Conservation (phyloP, 2,888 invertebrate species). For the Lithophane ornitopus region DNA sequence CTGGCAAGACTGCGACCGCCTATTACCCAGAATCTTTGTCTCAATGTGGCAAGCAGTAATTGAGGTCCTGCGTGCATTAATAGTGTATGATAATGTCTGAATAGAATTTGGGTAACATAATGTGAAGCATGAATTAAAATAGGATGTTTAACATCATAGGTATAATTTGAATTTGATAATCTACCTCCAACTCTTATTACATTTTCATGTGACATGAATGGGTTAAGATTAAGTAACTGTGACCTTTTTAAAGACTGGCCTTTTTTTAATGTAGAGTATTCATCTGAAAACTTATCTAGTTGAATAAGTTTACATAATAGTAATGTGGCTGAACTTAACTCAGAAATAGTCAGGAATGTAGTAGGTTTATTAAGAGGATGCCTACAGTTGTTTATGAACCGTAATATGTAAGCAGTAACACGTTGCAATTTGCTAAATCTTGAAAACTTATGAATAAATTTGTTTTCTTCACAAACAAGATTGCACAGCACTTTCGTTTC, state of each 20-base stretch:
- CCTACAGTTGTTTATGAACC: neutral
- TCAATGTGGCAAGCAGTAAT: constrained; percentile 31
- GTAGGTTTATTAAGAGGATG: constrained; percentile 2
- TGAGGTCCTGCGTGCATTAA: constrained; percentile 43
- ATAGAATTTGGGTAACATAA: constrained; percentile 26
- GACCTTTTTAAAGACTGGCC: constrained; percentile 11
- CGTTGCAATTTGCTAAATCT: too few relatives aligned
- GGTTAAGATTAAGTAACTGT: constrained; percentile 22
- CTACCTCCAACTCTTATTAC: constrained; percentile 43
- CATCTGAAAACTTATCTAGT: constrained; percentile 9
- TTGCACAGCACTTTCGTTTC: too few relatives aligned
- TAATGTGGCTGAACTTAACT: constrained; percentile 16
- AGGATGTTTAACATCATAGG: constrained; percentile 5
- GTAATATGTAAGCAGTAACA: too few relatives aligned
- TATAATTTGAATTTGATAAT: constrained; percentile 37
- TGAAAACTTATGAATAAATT: too few relatives aligned
- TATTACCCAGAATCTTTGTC: constrained; percentile 38
- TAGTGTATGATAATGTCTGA: constrained; percentile 32
- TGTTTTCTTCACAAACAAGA: too few relatives aligned
- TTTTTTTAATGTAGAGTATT: constrained; percentile 5
- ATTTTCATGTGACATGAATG: constrained; percentile 2
- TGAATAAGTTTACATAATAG: constrained; percentile 14
- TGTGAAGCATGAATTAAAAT: constrained; percentile 40
- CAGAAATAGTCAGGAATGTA: neutral
- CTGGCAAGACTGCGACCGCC: too few relatives aligned